These are phyloP conservation scores for Drosophila mercatorum DNA, from an alignment of 2,888 invertebrate species.

Conservation along the genomic window DNA sequence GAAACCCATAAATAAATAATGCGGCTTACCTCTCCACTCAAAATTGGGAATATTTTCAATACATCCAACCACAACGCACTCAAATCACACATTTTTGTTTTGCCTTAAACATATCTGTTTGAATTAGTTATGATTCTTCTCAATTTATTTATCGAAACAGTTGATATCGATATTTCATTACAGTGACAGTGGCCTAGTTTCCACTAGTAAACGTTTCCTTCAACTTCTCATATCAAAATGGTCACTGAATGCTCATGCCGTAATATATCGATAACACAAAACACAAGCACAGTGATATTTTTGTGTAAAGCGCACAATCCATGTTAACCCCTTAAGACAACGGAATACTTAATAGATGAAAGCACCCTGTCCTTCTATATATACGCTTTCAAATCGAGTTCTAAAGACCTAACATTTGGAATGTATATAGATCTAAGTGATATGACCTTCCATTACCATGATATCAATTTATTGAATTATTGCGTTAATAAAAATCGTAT, in stretches of 20 bases:
- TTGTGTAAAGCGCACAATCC: neutral
- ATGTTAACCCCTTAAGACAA: neutral
- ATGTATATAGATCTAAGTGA: neutral
- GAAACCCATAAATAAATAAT: neutral
- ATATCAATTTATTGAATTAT: neutral
- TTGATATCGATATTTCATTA: neutral
- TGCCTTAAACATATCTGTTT: conserved; percentile 2
- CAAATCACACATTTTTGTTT: conserved; percentile 66
- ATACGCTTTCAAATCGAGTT: neutral
- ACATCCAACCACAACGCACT: conserved; percentile 72
- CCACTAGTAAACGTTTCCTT: neutral
- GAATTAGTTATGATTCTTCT: conserved; percentile 9
- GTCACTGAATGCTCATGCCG: neutral
- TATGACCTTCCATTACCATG: neutral
- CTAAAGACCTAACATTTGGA: neutral
- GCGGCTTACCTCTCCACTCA: conserved; percentile 69
- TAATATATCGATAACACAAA: neutral
- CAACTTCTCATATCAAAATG: neutral
- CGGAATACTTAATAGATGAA: neutral
- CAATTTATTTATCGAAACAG: neutral
- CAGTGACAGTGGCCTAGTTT: neutral
- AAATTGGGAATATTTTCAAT: conserved; percentile 76
- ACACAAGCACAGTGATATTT: neutral
- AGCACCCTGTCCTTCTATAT: neutral
- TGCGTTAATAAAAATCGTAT: neutral